phyloP scores from a whole-genome alignment of 2,113 vertebrate genomes.

The Monarcha castaneiventris region DNA sequence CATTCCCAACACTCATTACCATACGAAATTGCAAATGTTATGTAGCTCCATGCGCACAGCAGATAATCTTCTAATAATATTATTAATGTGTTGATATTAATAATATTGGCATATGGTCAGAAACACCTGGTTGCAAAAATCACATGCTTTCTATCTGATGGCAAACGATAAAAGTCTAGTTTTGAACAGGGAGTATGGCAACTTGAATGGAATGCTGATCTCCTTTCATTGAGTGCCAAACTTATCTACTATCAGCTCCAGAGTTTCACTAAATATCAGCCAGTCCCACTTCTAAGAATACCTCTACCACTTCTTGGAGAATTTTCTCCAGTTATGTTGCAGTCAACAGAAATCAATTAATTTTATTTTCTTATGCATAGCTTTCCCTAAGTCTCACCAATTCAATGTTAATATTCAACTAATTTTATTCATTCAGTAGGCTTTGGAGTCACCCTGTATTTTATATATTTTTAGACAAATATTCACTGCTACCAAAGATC shows the following conservation, averaged over 20 bases:
- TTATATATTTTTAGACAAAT: not conserved
- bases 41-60: not conserved
- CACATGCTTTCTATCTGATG: constrained; percentile 8
- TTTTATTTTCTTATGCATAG: not conserved
- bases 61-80: constrained; percentile 36
- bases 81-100: constrained; percentile 54
- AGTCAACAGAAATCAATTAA: not conserved
- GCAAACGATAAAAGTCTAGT: constrained; percentile 42
- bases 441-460: not conserved
- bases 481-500: not conserved
- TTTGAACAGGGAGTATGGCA: constrained; percentile 16
- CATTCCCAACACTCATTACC: constrained; percentile 10
- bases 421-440: not conserved
- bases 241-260: not conserved
- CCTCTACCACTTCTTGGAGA: not conserved
- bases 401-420: not conserved
- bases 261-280: constrained; percentile 11
- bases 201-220: constrained; percentile 42
- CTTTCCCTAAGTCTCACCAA: not conserved
- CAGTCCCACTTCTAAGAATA: constrained; percentile 36
- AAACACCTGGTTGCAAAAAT: constrained; percentile 51
- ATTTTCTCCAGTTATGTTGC: not conserved
- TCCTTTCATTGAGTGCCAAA: constrained; percentile 41
- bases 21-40: not conserved
- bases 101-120: constrained; percentile 50